Base-by-base conservation (phyloP, 2,888 invertebrate species). In the Drosophila melanocephala region DNA sequence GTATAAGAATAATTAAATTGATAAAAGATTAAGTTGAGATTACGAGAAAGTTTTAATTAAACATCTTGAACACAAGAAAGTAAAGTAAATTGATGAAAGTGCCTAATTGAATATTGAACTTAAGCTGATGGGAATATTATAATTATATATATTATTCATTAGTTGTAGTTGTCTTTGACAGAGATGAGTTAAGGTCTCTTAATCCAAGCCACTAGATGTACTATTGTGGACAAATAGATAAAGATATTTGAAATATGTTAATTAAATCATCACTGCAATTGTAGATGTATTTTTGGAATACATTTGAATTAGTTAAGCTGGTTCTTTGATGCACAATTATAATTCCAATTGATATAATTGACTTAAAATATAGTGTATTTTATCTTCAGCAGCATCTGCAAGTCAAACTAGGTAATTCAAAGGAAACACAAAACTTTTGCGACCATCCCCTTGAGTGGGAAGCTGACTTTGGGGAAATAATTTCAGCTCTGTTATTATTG, bases 401-500 rank as follows among this genome's bases (percentile, higher is more conserved):
- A 16, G 37, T 22, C 30, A 37, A 72, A 72, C 74, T 59, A 75
- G 32, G 33, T 35, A 58, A 16, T 59, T 53, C 39, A 42, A 39
- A 22, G n/a, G 47, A 30, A 50, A 14, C 30, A 10, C 14, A 57
- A 39, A 57, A 64, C 28, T 72, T 63, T 71, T 56, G 42, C 22
- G 33, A 33, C 32, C 65, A 63, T 39, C 16, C 61, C 52, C 53
- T 39, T 35, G 51, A 52, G 42, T 32, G 33, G 62, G 2, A 14
- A 10, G 16, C 61, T 61, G 68, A 59, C 84, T 60, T 77, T 69
- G 62, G 84, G 81, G 82, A 81, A 75, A 81, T 81, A 77, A 77
- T 67, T 81, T 60, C 30, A 50, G 16, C 63, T 47, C 37, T 77
- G 57, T 70, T 84, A 77, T 77, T 81, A 77, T 77, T 71, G 66